Percentiles rank a stretch among this genome's conserved stretches.
Conservation (phyloP, 1,140 invertebrate species). For the Aphis craccivora region DNA sequence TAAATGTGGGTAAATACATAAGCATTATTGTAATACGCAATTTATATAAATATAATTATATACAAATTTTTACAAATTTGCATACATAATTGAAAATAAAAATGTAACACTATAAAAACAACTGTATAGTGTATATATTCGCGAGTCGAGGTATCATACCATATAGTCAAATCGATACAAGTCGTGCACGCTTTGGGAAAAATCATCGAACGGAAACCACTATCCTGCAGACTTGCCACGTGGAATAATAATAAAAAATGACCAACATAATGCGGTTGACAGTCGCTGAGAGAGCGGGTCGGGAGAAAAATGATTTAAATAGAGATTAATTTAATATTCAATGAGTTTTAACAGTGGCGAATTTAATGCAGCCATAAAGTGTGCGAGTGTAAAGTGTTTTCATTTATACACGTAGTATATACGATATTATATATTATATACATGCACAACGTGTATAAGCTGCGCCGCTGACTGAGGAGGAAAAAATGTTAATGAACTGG, state of each 20-base stretch:
- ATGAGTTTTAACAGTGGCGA: conserved; percentile 53
- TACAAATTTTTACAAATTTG: background rate
- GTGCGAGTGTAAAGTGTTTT: conserved; percentile 44
- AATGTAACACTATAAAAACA: background rate
- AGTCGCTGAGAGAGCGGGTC: background rate
- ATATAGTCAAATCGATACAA: background rate
- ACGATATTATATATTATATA: background rate
- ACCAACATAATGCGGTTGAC: conserved; percentile 53
- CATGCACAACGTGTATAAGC: background rate
- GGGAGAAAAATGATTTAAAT: conserved; percentile 47
- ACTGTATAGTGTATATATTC: background rate
- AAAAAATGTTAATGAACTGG: conserved; percentile 56
- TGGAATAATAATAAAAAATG: conserved; percentile 50
- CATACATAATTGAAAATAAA: background rate
- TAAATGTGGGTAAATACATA: background rate
- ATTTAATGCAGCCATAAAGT: conserved; percentile 47
- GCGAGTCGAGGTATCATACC: background rate
- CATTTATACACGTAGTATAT: background rate
- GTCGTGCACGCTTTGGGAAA: background rate
- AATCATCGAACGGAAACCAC: background rate
- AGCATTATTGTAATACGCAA: background rate
- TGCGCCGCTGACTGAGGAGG: background rate
- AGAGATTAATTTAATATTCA: conserved; percentile 58
- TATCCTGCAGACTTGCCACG: background rate
- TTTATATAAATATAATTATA: too few relatives aligned